These are phyloP conservation scores for Spatula versicolor DNA, from an alignment of 2,797 vertebrate genomes.

Conservation along the genomic window DNA sequence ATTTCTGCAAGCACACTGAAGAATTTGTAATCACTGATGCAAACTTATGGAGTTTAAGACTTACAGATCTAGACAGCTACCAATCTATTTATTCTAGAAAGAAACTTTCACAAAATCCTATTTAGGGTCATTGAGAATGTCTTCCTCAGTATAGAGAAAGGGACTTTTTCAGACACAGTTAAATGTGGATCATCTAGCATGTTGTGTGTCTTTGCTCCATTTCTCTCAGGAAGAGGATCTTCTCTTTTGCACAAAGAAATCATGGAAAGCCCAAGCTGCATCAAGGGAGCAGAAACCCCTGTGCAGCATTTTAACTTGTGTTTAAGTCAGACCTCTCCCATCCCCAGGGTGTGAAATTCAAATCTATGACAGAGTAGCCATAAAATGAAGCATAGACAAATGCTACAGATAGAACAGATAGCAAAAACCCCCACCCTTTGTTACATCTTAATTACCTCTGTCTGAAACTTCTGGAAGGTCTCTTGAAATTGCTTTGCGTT, in stretches of 20 bases:
- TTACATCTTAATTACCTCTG: constrained; percentile 60
- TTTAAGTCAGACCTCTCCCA: neutral
- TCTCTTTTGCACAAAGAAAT: neutral
- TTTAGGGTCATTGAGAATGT: no score
- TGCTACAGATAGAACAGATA: neutral
- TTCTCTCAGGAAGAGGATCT: neutral
- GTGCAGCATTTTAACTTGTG: neutral
- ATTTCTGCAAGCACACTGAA: neutral
- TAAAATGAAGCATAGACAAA: neutral
- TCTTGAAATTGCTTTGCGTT: neutral
- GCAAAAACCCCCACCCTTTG: neutral
- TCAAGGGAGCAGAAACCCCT: neutral
- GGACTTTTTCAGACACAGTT: neutral
- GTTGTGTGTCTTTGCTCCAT: neutral
- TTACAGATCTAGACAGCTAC: neutral
- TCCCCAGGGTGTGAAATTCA: neutral
- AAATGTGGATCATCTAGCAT: neutral
- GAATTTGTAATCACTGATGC: neutral
- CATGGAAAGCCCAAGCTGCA: neutral
- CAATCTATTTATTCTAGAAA: neutral
- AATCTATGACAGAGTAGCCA: neutral
- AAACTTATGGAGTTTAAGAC: neutral
- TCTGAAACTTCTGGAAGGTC: constrained; percentile 28
- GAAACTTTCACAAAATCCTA: neutral
- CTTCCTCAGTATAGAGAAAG: neutral